phyloP scores from a whole-genome alignment of 2,113 vertebrate genomes.

The Tenrec ecaudatus region DNA sequence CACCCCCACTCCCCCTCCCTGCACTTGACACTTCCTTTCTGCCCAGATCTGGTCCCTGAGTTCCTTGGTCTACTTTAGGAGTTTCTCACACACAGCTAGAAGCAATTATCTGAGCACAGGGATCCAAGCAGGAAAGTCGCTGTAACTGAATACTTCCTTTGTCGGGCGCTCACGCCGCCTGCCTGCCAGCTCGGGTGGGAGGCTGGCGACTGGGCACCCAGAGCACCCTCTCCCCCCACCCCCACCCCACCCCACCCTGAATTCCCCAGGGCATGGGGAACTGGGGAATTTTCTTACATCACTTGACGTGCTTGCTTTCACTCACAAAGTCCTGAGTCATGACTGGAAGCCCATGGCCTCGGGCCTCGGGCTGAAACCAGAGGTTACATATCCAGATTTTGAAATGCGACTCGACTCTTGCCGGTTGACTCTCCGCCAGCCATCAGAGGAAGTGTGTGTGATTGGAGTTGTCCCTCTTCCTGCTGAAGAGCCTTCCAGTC shows the following conservation, averaged over 20 bases:
- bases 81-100: conserved; percentile 55
- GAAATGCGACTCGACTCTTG: conserved; percentile 78
- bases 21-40: conserved; percentile 47
- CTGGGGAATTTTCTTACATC: conserved; percentile 84
- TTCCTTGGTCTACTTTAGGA: conserved; percentile 71
- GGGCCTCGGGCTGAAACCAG: conserved; percentile 72
- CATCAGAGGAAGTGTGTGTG: conserved; percentile 61
- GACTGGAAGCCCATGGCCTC: conserved; percentile 63
- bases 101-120: conserved; percentile 47
- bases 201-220: neutral
- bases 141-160: conserved; percentile 79
- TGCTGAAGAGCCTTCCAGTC: conserved; percentile 48
- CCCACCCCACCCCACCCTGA: neutral
- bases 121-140: conserved; percentile 78
- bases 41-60: conserved; percentile 49
- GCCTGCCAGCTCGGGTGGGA: neutral
- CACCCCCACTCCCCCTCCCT: neutral
- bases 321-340: conserved; percentile 88
- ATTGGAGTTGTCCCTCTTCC: conserved; percentile 30
- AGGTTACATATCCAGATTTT: conserved; percentile 82
- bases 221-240: neutral
- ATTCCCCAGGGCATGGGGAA: conserved; percentile 52
- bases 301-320: conserved; percentile 85
- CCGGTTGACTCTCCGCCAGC: conserved; percentile 37
- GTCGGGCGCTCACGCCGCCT: conserved; percentile 69